Percentiles rank a stretch among this genome's conserved stretches.
These are phyloP conservation scores for Hydrocynus forskahlii DNA, from an alignment of 2,797 vertebrate species.

Conservation along the genomic window DNA sequence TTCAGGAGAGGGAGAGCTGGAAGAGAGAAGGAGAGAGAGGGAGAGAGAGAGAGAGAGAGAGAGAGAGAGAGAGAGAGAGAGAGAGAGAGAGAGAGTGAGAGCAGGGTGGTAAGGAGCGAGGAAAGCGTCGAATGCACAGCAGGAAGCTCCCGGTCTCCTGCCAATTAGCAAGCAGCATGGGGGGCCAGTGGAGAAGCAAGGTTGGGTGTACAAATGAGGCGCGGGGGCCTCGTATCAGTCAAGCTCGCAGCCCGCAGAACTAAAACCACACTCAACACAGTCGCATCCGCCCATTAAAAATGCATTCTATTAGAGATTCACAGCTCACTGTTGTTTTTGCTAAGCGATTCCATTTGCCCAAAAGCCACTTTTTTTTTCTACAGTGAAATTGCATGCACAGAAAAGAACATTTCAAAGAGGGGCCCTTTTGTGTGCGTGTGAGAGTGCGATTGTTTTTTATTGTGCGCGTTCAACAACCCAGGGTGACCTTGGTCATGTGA, in stretches of 20 bases:
- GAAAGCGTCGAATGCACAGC: conserved; percentile 78
- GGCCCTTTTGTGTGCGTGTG: background rate
- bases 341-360: conserved; percentile 57
- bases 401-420: conserved; percentile 33
- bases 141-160: conserved; percentile 82
- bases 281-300: conserved; percentile 60
- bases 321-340: conserved; percentile 59
- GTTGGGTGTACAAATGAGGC: conserved; percentile 79
- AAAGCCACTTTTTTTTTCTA: conserved; percentile 53
- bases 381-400: conserved; percentile 32
- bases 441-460: background rate
- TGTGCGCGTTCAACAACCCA: background rate
- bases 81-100: conserved; percentile 21
- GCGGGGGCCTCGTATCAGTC: conserved; percentile 65
- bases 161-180: conserved; percentile 81
- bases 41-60: conserved; percentile 56
- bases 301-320: conserved; percentile 59
- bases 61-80: conserved; percentile 55
- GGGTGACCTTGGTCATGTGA: conserved; percentile 38
- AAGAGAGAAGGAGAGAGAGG: conserved; percentile 10
- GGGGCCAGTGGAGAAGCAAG: conserved; percentile 71
- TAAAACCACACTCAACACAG: conserved; percentile 57
- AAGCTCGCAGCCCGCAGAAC: conserved; percentile 48
- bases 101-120: conserved; percentile 75
- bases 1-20: conserved; percentile 76